Evolutionary conservation across 2,797 vertebrate species (phyloP), one percentile per base, ranked within the genome.

Genomic region (Poecilia velifera): DNA sequence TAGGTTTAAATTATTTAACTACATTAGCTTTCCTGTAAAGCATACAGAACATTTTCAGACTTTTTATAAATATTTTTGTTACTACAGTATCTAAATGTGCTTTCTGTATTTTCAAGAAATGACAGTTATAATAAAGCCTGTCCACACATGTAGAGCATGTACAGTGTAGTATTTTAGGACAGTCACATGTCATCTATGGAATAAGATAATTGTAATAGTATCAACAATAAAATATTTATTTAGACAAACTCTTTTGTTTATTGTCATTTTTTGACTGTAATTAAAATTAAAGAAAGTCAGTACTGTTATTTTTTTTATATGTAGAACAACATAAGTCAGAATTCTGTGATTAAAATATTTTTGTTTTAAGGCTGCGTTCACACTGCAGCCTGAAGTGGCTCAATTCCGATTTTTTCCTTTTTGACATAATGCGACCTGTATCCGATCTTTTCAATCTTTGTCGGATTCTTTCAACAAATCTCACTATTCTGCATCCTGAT

Each of bases 1-100:
- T 91, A 92, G 88, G 78, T 94, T 95, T 96, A 94, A 96, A 95
- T 96, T 96, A 96, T 96, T 96, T 91, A 94, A 95, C 89, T 91
- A 87, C 84, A 90, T 82, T 94, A 93, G 89, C 90, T 91, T 85
- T 90, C 34, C 72, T 87, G 39, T 86, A 93, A 87, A 68, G 77
- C 76, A 85, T 82, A 85, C 82, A 79, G 86, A 91, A 85, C 76
- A 80, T 83, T 89, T 79, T 72, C 73, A 76, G 80, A 79, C 76
- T 74, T 87, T 73, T 62, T 80, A n/a, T 66, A 43, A 57, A 57
- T 46, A 6, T 62, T 10, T 57, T 81, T 81, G 62, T 81, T 78
- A 74, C 70, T 72, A 53, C 73, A 13, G 77, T 86, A 82, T 82
- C 51, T 59, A 82, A 73, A 46, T 81, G 72, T 84, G 31, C 80